These are phyloP conservation scores for Polymixis flavicincta DNA, from an alignment of 2,888 invertebrate species.

Conservation along the genomic window DNA sequence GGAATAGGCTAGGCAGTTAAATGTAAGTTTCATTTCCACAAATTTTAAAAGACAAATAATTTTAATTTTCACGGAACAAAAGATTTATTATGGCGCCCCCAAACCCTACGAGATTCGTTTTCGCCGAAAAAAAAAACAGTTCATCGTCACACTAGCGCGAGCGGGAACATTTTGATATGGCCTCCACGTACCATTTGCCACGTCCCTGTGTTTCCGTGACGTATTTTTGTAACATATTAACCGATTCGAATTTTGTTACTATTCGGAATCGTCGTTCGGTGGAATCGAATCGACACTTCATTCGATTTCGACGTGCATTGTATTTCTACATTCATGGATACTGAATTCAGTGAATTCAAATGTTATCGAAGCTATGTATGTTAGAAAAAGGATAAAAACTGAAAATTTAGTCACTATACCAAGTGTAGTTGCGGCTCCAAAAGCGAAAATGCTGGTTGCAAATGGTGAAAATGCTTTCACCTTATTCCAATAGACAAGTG, in stretches of 20 bases:
- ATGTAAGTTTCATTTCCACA: slow-evolving; percentile 26
- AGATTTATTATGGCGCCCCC: slow-evolving; percentile 41
- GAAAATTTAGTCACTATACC: background rate
- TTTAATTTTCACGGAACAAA: slow-evolving; percentile 49
- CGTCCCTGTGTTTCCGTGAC: slow-evolving; percentile 56
- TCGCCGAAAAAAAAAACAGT: slow-evolving; percentile 29
- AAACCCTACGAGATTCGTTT: slow-evolving; percentile 27
- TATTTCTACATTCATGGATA: slow-evolving; percentile 46
- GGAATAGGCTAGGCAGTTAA: background rate
- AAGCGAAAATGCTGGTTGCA: background rate
- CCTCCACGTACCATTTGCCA: slow-evolving; percentile 64
- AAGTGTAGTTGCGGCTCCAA: background rate
- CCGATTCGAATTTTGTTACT: slow-evolving; percentile 59
- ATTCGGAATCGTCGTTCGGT: slow-evolving; percentile 51
- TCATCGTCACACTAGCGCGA: slow-evolving; percentile 49
- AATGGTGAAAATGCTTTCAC: too few species aligned
- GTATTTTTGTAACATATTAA: slow-evolving; percentile 68
- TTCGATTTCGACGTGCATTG: slow-evolving; percentile 57
- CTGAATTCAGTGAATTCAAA: slow-evolving; percentile 42
- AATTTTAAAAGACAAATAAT: too few species aligned
- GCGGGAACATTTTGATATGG: slow-evolving; percentile 61
- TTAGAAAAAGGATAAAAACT: slow-evolving; percentile 19
- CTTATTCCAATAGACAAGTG: background rate
- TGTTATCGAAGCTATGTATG: slow-evolving; percentile 25
- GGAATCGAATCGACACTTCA: slow-evolving; percentile 54